A percentile compares a stretch with the other conserved stretches of the same genome.
Evolutionary conservation across 2,888 invertebrate species (phyloP).

Genomic region (Ornithoptera alexandrae): DNA sequence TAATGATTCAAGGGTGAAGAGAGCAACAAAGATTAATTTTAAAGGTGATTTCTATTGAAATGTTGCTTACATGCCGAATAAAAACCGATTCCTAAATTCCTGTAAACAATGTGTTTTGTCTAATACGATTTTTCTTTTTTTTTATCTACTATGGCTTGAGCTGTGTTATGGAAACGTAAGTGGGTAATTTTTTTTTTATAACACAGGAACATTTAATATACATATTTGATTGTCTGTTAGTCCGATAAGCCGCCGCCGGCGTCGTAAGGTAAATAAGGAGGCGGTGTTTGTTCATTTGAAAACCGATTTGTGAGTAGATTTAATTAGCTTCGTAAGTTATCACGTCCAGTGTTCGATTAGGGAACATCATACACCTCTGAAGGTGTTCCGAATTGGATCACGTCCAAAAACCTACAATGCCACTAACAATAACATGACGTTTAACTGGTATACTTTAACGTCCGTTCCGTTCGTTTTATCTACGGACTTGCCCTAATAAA

Average conservation of each 20-base stretch:
- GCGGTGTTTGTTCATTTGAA: slow-evolving; percentile 56
- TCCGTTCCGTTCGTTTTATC: background rate
- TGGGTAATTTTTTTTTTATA: background rate
- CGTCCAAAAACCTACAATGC: slow-evolving; percentile 55
- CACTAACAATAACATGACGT: slow-evolving; percentile 64
- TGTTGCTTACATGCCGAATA: no score
- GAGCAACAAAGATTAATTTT: no score
- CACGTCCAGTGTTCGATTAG: slow-evolving; percentile 42
- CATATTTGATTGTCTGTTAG: slow-evolving; percentile 8
- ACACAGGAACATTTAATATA: background rate
- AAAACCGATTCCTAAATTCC: no score
- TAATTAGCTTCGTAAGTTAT: slow-evolving; percentile 41
- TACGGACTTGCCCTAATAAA: no score
- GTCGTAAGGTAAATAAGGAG: slow-evolving; percentile 41
- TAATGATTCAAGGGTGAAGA: no score
- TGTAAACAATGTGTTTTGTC: no score
- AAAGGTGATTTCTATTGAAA: no score
- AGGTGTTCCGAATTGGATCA: slow-evolving; percentile 54
- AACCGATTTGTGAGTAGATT: slow-evolving; percentile 44
- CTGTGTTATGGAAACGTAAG: background rate
- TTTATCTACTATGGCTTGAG: background rate
- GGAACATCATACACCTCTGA: slow-evolving; percentile 56
- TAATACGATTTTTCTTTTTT: no score
- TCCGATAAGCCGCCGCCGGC: background rate
- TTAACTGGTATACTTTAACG: slow-evolving; percentile 50